Evolutionary conservation across 1,140 invertebrate genomes (phyloP).

Genomic region (Mercenaria mercenaria): DNA sequence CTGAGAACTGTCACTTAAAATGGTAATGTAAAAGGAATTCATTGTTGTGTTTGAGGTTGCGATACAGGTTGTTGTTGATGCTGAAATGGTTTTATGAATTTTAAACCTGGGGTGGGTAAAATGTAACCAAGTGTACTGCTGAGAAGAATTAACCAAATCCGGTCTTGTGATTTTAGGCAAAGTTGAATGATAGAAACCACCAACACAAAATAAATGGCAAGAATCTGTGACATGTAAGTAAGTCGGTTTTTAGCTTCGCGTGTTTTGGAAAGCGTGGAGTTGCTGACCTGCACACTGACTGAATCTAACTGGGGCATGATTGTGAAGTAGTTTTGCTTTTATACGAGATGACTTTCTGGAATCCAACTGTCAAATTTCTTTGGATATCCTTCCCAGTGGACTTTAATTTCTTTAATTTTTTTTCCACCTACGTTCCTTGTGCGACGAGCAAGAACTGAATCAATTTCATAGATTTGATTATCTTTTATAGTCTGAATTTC

Average conservation of each 20-base stretch:
- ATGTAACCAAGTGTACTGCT: background rate
- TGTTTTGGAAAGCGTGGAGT: background rate
- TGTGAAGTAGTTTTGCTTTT: background rate
- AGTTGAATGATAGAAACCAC: background rate
- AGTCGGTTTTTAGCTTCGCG: background rate
- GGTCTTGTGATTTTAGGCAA: background rate
- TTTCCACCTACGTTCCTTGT: background rate
- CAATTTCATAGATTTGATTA: background rate
- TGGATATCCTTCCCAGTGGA: background rate
- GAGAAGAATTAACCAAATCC: background rate
- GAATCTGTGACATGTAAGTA: background rate
- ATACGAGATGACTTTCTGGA: background rate
- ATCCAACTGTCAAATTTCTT: slow-evolving; percentile 8
- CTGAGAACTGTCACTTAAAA: too few species aligned
- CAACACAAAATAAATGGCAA: background rate
- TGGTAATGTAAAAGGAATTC: too few species aligned
- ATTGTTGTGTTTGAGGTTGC: too few species aligned
- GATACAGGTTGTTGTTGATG: too few species aligned
- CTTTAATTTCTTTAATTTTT: background rate
- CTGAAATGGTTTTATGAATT: too few species aligned
- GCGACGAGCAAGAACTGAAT: background rate
- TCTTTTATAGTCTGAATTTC: slow-evolving; percentile 44
- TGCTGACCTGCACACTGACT: too few species aligned
- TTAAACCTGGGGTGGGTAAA: background rate
- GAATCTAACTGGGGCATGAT: background rate